Percentiles rank a stretch among this genome's conserved stretches.
These are phyloP conservation scores for Mystacides longicornis DNA, from an alignment of 2,888 invertebrate species.

Conservation along the genomic window DNA sequence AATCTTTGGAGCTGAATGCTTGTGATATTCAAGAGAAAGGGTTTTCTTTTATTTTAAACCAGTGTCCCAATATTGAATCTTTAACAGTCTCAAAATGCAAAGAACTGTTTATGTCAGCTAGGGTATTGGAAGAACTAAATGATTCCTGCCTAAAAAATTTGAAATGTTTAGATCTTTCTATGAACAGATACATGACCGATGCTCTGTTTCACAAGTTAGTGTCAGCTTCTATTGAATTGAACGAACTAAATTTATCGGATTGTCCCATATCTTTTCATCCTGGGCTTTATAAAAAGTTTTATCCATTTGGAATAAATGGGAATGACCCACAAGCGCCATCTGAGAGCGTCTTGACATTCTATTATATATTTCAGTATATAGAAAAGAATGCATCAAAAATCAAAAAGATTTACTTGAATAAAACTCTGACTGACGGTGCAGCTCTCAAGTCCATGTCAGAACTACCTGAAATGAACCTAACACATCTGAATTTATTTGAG, in stretches of 20 bases:
- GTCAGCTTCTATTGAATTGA: slow-evolving; percentile 51
- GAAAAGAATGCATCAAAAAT: slow-evolving; percentile 46
- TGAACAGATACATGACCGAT: slow-evolving; percentile 67
- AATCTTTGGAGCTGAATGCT: slow-evolving; percentile 48
- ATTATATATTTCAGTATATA: slow-evolving; percentile 54
- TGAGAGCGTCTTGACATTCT: slow-evolving; percentile 65
- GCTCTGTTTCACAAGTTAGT: slow-evolving; percentile 62
- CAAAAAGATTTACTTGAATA: slow-evolving; percentile 56
- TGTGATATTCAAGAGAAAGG: slow-evolving; percentile 59
- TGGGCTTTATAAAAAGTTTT: slow-evolving; percentile 60
- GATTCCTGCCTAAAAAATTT: slow-evolving; percentile 46
- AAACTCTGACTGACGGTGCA: slow-evolving; percentile 59
- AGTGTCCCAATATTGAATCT: slow-evolving; percentile 49
- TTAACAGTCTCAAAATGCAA: slow-evolving; percentile 59
- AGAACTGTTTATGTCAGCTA: slow-evolving; percentile 67
- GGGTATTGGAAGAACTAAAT: slow-evolving; percentile 51
- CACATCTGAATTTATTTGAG: slow-evolving; percentile 44
- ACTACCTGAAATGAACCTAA: slow-evolving; percentile 45
- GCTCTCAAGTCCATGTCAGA: slow-evolving; percentile 51
- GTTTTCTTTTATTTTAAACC: slow-evolving; percentile 51
- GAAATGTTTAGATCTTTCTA: slow-evolving; percentile 52
- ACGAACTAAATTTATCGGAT: slow-evolving; percentile 55
- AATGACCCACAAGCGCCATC: slow-evolving; percentile 44
- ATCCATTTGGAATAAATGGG: slow-evolving; percentile 40
- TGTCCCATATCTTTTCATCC: slow-evolving; percentile 66